Evolutionary conservation across 2,797 vertebrate species (phyloP).

Genomic region (Pterois miles): DNA sequence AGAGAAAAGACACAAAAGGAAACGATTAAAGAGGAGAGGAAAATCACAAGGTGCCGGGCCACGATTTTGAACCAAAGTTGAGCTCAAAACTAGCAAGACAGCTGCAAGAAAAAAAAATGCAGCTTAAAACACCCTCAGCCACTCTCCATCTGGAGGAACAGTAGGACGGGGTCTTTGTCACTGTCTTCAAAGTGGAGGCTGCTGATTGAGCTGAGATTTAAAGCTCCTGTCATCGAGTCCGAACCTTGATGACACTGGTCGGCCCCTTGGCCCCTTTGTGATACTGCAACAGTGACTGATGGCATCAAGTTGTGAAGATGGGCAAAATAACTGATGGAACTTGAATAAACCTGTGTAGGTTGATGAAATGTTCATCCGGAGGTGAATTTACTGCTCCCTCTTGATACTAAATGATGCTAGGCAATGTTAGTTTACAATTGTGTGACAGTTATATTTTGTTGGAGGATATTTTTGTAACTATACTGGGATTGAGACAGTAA

Average conservation of each 20-base stretch:
- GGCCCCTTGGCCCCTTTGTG: not conserved
- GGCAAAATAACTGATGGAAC: not conserved
- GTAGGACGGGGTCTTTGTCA: slow-evolving; percentile 31
- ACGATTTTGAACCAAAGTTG: not conserved
- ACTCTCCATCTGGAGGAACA: slow-evolving; percentile 47
- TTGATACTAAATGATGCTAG: not conserved
- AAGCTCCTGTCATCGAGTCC: slow-evolving; percentile 18
- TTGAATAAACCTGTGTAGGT: not conserved
- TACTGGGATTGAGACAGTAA: not conserved
- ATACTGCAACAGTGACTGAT: not conserved
- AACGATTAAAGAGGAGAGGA: slow-evolving; percentile 29
- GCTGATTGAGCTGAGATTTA: slow-evolving; percentile 53
- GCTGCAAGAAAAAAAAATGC: slow-evolving; percentile 23
- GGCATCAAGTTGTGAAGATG: not conserved
- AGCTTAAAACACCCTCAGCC: slow-evolving; percentile 34
- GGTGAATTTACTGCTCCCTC: not conserved
- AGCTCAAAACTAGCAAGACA: slow-evolving; percentile 19
- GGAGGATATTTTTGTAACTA: not conserved
- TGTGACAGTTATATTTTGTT: not conserved
- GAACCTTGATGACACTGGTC: slow-evolving; percentile 26
- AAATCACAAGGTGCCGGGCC: slow-evolving; percentile 16
- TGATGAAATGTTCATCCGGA: not conserved
- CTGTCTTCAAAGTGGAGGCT: slow-evolving; percentile 38
- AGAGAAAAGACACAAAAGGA: slow-evolving; percentile 34
- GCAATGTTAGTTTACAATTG: not conserved